Evolutionary conservation across 2,888 invertebrate genomes (phyloP), one percentile per base, ranked within the genome.

Genomic region (Eustalomyia histrio): DNA sequence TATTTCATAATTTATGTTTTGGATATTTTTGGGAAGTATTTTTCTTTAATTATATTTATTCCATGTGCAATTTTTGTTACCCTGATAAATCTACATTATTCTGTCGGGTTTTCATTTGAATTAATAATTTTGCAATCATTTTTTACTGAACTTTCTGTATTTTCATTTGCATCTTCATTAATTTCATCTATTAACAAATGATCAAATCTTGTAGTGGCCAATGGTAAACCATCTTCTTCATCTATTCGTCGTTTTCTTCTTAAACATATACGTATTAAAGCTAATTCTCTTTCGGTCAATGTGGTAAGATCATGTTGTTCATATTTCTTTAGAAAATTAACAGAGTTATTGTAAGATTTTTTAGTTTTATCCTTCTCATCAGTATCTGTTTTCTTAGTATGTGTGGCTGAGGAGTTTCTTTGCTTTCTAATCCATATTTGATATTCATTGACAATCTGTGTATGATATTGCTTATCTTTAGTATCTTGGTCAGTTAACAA

Each of bases 211-310:
- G 14, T 14, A 12, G 43, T 67, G 18, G 55, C 55, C 14, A 55
- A 39, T 9, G 39, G 35, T 17, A 43, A 7, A 14, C 55, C 21
- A 1, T 12, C 12, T 14, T 12, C 12, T 14, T 43, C 2, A 12
- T 43, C 43, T 14, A 43, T 43, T 4, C 43, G 43, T 12, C 43
- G 43, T 43, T 43, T 43, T 43, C 43, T 43, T 5, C 14, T 43
- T 14, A 43, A 12, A 14, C 43, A 43, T 14, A 43, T 43, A 12
- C 43, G 43, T 2, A 43, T 14, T 43, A 43, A 43, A 39, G 16
- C 67, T 5, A 14, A 55, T 21, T 53, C 53, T 55, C 55, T 67
- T n/a, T 67, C 55, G 8, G 39, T 18, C 55, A 67, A 29, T 57
- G 24, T 57, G 6, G 29, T 29, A 6, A 57, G n/a, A 16, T 14